Evolutionary conservation across 2,888 invertebrate species (phyloP), one percentile per base, ranked within the genome.

Genomic region (Teleogryllus oceanicus): DNA sequence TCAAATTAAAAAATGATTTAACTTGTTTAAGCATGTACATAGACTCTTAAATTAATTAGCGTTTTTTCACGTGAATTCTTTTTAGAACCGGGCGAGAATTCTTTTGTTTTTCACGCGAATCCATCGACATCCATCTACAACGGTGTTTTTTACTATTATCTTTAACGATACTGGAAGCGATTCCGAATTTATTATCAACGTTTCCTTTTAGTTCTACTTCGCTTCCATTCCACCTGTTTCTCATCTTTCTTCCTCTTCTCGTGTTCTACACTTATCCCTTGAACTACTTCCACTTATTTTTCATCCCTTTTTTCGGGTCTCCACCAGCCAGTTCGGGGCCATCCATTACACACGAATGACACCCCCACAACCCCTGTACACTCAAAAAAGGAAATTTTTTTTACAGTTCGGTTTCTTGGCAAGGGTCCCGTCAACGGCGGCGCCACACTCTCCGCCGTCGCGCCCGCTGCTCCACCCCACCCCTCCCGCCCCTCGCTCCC

Each of bases 281-380:
- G 16, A 62, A n/a, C 62, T n/a, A 62, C 62, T 62, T 62, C 62
- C 62, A 62, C 62, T 79, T 76, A 62, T 79, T 79, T 77, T 77
- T 49, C 50, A 20, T 77, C 49, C n/a, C 16, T 62, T 62, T 62
- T 62, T 62, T 13, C n/a, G 16, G 16, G 62, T n/a, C 62, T 62
- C 62, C 16, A 62, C 49, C 49, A 62, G 8, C 62, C 62, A 62
- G 62, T 79, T 76, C 76, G 62, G 62, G 78, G 79, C 79, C 81
- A 81, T 81, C 81, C 79, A 81, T 81, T 81, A 81, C 81, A 79
- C 76, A 62, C 76, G 79, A 80, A 81, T 81, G 81, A 81, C 81
- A 80, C 80, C 80, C 78, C 81, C 81, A 76, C 80, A 76, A 78
- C 79, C 75, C 77, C 79, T 62, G 62, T 62, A 62, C 62, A 62